Percentiles rank a stretch among this genome's conserved stretches.
Evolutionary conservation across 2,888 invertebrate species (phyloP).

Genomic region (Diaphora mendica): DNA sequence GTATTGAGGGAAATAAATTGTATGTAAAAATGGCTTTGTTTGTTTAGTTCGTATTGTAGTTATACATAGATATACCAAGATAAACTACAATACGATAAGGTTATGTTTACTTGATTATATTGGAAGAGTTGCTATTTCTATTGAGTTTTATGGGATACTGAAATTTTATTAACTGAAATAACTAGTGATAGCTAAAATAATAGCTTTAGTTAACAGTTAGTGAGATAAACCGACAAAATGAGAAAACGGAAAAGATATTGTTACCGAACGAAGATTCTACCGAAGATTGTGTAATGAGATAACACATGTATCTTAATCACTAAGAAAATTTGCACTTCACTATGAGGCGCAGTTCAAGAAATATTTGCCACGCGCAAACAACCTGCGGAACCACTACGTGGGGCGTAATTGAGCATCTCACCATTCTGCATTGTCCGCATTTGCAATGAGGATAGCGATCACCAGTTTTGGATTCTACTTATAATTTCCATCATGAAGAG

Average conservation of each 20-base stretch:
- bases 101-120: conserved; percentile 2
- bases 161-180: not conserved
- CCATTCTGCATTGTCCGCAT: too few relatives aligned
- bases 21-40: conserved; percentile 43
- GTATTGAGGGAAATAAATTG: conserved; percentile 29
- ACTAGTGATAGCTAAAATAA: not conserved
- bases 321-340: not conserved
- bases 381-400: too few relatives aligned
- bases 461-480: too few relatives aligned
- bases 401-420: too few relatives aligned
- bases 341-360: too few relatives aligned
- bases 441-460: too few relatives aligned
- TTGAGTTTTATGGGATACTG: not conserved
- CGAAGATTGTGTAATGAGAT: not conserved
- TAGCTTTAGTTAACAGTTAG: not conserved
- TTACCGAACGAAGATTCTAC: not conserved
- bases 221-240: not conserved
- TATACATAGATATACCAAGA: not conserved
- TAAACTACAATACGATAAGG: not conserved
- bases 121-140: not conserved
- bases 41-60: conserved; percentile 22
- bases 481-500: too few relatives aligned
- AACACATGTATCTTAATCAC: not conserved
- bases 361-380: too few relatives aligned
- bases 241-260: not conserved